phyloP scores from a whole-genome alignment of 2,888 invertebrate genomes.

The Bibio marci region DNA sequence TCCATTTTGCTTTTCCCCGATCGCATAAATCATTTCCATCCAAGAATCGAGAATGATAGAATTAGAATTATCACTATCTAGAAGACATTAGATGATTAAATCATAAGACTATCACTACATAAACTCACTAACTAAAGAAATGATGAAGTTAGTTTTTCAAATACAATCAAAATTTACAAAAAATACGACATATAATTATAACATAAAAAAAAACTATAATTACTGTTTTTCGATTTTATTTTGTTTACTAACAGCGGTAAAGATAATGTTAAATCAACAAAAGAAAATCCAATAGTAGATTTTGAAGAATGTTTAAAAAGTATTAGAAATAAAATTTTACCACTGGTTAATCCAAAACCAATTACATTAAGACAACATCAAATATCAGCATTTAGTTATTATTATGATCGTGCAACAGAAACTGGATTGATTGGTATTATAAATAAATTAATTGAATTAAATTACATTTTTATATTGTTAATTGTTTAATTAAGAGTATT shows the following conservation, averaged over 20 bases:
- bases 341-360: conserved; percentile 36
- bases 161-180: too few species aligned
- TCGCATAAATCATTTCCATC: too few species aligned
- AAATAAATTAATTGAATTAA: background rate
- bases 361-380: conserved; percentile 37
- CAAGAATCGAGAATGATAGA: too few species aligned
- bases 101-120: too few species aligned
- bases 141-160: too few species aligned
- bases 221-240: conserved; percentile 3
- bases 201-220: too few species aligned
- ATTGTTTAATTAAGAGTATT: conserved; percentile 1
- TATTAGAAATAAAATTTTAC: conserved; percentile 37
- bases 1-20: too few species aligned
- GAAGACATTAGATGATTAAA: too few species aligned
- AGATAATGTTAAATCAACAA: conserved; percentile 35
- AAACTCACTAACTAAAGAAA: too few species aligned
- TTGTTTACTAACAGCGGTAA: conserved; percentile 22
- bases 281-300: conserved; percentile 44
- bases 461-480: background rate
- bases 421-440: conserved; percentile 55
- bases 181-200: too few species aligned
- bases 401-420: conserved; percentile 82
- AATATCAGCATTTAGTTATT: conserved; percentile 84
- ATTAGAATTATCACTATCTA: too few species aligned
- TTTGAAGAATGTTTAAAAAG: conserved; percentile 39